Evolutionary conservation across 2,797 vertebrate genomes (phyloP), one percentile per base, ranked within the genome.

Genomic region (Rhinella marina): DNA sequence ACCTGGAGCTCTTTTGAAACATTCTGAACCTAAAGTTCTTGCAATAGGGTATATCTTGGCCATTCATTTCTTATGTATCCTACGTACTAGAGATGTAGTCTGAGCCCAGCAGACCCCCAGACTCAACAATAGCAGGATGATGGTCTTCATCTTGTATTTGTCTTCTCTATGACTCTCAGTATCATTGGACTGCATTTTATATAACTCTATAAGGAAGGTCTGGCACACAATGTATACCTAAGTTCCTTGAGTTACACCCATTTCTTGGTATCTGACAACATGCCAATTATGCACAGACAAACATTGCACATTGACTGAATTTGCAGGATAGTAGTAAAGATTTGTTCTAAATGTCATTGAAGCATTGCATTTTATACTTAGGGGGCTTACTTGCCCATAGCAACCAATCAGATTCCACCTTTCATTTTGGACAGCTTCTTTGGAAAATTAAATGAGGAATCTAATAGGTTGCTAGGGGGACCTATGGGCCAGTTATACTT

Each of bases 71-170:
- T 62, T 64, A 1, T 11, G 3, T 11, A 66, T 19, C 16, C n/a
- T 68, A 82, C 81, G 21, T 82, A 82, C 62, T 17, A 8, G 9
- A 27, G 23, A 4, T 14, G 16, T 3, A 8, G 17, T 14, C 19
- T 72, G 54, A 23, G 66, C 54, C 17, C n/a, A 54, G 25, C 68
- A 57, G 6, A 73, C 2, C 27, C 25, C 82, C 23, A 84, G 25
- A 72, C 11, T 21, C 62, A 32, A 50, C 11, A 56, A 70, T 11
- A 84, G 68, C 7, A 73, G 9, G 54, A 73, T 9, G 50, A 84
- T n/a, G 66, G 56, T 84, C 62, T 57, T 84, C 66, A 19, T 84
- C 48, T 57, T 57, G 48, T 50, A 23, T 68, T 16, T n/a, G 68
- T 41, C 25, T 54, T 73, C 12, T 57, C 14, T 57, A 52, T 84